Percentiles rank a stretch among this genome's conserved stretches.
Evolutionary conservation across 2,113 vertebrate species (phyloP).

Genomic region (Coptodon rendalli): DNA sequence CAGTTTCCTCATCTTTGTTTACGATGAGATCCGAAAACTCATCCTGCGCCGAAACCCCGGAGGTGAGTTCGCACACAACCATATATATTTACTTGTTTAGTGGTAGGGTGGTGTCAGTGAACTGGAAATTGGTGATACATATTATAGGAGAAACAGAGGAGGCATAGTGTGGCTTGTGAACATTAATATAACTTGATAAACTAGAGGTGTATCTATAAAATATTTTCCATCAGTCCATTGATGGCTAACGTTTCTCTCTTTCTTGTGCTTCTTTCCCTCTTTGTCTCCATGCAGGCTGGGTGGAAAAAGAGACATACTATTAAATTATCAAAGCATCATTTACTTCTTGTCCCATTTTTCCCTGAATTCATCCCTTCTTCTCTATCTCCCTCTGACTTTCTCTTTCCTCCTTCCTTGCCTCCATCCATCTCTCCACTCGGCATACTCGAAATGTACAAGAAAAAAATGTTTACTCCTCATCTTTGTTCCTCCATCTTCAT

Average conservation of each 20-base stretch:
- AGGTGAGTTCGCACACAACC: constrained; percentile 63
- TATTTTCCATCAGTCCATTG: background rate
- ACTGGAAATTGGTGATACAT: background rate
- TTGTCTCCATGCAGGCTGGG: constrained; percentile 73
- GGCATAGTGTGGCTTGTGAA: background rate
- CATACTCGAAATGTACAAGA: constrained; percentile 24
- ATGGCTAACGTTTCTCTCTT: background rate
- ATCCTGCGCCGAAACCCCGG: constrained; percentile 88
- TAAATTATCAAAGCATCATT: constrained; percentile 69
- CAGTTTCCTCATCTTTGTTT: constrained; percentile 94
- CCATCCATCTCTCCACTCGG: background rate
- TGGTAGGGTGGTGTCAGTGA: background rate
- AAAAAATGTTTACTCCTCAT: constrained; percentile 40
- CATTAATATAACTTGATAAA: background rate
- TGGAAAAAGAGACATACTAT: constrained; percentile 83
- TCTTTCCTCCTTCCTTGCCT: background rate
- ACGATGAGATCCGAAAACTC: constrained; percentile 90
- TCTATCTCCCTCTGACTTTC: background rate
- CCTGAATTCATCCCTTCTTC: constrained; percentile 1
- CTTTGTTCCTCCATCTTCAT: background rate
- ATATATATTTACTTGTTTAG: background rate
- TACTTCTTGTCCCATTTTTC: constrained; percentile 27
- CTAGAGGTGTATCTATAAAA: background rate
- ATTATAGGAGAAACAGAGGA: background rate
- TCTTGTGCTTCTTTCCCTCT: background rate